phyloP scores from a whole-genome alignment of 2,888 invertebrate genomes.

The Gibbula magus region DNA sequence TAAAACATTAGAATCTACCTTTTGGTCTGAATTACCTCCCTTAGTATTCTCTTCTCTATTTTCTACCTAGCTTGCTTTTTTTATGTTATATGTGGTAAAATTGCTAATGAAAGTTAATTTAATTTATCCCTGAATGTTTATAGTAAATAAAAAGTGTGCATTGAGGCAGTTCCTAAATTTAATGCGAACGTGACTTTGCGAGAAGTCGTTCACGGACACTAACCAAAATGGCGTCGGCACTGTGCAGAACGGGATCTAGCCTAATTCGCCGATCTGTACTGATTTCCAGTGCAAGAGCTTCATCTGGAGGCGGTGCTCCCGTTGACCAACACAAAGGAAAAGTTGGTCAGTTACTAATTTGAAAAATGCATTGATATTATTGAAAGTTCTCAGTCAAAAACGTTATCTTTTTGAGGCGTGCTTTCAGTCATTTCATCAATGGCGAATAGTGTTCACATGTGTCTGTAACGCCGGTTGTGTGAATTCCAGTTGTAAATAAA shows the following conservation, averaged over 20 bases:
- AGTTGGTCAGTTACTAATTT: conserved; percentile 39
- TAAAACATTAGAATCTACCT: too few species aligned
- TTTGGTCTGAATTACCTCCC: too few species aligned
- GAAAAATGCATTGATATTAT: not conserved
- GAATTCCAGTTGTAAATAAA: too few species aligned
- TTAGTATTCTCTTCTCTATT: too few species aligned
- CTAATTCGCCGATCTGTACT: conserved; percentile 35
- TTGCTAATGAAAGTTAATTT: too few species aligned
- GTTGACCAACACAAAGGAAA: conserved; percentile 48
- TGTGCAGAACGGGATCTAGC: conserved; percentile 41
- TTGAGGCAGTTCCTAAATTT: not conserved
- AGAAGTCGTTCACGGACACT: not conserved
- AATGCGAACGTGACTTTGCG: conserved; percentile 11
- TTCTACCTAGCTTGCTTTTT: too few species aligned
- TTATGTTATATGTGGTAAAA: too few species aligned
- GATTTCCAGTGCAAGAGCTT: conserved; percentile 35
- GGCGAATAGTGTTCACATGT: not conserved
- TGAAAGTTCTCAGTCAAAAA: too few species aligned
- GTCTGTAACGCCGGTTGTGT: too few species aligned
- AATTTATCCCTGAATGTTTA: too few species aligned
- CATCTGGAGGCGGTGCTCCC: conserved; percentile 39
- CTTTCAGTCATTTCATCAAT: not conserved
- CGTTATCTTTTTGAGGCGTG: not conserved
- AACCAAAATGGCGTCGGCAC: conserved; percentile 46
- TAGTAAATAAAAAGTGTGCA: too few species aligned